Conservation (phyloP, 2,888 invertebrate genomes). For the Tenthredo scrophulariae region DNA sequence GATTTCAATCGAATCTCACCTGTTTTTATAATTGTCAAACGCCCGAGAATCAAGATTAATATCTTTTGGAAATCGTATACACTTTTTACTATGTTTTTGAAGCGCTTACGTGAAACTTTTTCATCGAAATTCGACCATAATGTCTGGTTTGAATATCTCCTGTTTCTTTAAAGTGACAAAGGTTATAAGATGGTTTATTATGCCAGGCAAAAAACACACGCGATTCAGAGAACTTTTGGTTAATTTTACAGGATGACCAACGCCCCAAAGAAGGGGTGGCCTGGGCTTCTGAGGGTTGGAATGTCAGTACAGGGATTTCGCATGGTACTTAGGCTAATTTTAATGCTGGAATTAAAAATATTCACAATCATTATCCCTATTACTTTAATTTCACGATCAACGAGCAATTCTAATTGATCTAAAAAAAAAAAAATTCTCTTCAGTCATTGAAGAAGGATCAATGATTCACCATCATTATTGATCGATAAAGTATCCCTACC, state of each 20-base stretch:
- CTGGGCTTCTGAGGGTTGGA: slow-evolving; percentile 38
- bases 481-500: background rate
- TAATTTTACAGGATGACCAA: slow-evolving; percentile 51
- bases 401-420: background rate
- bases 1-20: background rate
- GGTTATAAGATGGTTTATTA: slow-evolving; percentile 11
- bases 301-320: slow-evolving; percentile 44
- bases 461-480: background rate
- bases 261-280: slow-evolving; percentile 37
- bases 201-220: background rate
- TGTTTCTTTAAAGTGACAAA: slow-evolving; percentile 23
- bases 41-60: slow-evolving; percentile 19
- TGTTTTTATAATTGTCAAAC: slow-evolving; percentile 33
- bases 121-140: slow-evolving; percentile 11
- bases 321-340: slow-evolving; percentile 43
- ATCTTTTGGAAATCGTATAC: slow-evolving; percentile 28
- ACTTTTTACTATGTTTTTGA: slow-evolving; percentile 46
- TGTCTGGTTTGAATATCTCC: slow-evolving; percentile 42
- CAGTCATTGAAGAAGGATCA: background rate
- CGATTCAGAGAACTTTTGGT: slow-evolving; percentile 33
- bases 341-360: slow-evolving; percentile 48
- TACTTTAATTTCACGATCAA: background rate
- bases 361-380: background rate
- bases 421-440: background rate
- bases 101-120: slow-evolving; percentile 9